These are phyloP conservation scores for Cyprinus carpio DNA, from an alignment of 2,113 vertebrate genomes.

Conservation along the genomic window DNA sequence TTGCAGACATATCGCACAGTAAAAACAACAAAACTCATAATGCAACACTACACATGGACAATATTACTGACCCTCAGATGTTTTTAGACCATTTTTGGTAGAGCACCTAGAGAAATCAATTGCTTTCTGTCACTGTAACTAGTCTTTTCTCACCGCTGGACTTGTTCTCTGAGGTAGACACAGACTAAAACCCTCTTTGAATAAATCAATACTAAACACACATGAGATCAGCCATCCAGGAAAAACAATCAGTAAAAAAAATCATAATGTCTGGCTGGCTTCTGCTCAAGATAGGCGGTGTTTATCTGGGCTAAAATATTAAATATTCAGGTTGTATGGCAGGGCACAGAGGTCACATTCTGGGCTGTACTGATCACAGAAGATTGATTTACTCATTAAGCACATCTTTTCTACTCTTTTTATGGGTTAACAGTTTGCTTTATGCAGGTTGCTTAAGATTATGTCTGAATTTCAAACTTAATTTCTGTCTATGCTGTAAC, in stretches of 20 bases:
- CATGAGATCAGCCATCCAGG: slow-evolving; percentile 21
- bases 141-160: slow-evolving; percentile 22
- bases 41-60: not conserved
- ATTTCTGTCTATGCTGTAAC: not conserved
- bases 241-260: slow-evolving; percentile 36
- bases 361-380: not conserved
- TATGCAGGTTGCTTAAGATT: not conserved
- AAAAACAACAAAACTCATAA: slow-evolving; percentile 1
- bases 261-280: not conserved
- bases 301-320: slow-evolving; percentile 6
- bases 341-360: slow-evolving; percentile 9
- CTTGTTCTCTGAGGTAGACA: slow-evolving; percentile 14
- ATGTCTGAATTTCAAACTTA: not conserved
- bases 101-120: not conserved
- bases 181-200: slow-evolving; percentile 43
- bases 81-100: not conserved
- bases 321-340: not conserved
- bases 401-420: not conserved
- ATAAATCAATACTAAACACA: slow-evolving; percentile 59
- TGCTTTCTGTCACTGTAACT: slow-evolving; percentile 46
- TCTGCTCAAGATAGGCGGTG: not conserved
- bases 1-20: not conserved
- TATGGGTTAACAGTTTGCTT: not conserved
- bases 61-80: not conserved
- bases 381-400: not conserved